A percentile compares a stretch with the other conserved stretches of the same genome.
Evolutionary conservation across 2,113 vertebrate genomes (phyloP).

Genomic region (Engystomops pustulosus): DNA sequence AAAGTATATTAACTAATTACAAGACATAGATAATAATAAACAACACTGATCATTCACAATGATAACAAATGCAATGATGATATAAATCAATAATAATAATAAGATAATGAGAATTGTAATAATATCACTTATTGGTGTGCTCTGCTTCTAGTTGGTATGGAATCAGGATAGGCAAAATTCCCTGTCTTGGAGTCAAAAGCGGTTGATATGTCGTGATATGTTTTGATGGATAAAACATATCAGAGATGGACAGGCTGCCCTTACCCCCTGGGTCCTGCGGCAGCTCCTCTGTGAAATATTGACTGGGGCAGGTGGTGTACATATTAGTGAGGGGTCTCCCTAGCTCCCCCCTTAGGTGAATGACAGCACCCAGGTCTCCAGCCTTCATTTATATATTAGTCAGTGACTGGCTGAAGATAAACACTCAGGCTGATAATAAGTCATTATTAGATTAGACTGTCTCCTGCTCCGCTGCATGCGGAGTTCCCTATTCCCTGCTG

Average conservation of each 20-base stretch:
- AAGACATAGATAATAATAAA: not conserved
- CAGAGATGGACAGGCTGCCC: not conserved
- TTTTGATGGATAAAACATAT: not conserved
- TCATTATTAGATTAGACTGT: conserved; percentile 41
- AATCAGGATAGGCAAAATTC: not conserved
- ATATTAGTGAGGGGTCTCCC: not conserved
- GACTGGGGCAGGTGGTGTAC: not conserved
- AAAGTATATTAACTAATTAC: not conserved
- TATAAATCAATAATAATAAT: too few relatives aligned
- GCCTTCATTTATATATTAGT: not conserved
- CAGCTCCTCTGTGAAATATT: not conserved
- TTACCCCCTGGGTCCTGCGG: not conserved
- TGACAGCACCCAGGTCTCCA: not conserved
- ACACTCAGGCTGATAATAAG: not conserved
- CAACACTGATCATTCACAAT: too few relatives aligned
- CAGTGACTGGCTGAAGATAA: conserved; percentile 7
- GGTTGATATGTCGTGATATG: not conserved
- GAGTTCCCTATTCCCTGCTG: not conserved
- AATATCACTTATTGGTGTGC: not conserved
- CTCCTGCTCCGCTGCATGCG: conserved; percentile 23
- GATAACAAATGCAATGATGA: too few relatives aligned
- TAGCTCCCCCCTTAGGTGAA: not conserved
- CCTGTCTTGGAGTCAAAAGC: not conserved
- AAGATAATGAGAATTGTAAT: not conserved
- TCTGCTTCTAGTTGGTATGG: not conserved